Base-by-base conservation (phyloP, 2,797 vertebrate species). In the Sebastes goodei region DNA sequence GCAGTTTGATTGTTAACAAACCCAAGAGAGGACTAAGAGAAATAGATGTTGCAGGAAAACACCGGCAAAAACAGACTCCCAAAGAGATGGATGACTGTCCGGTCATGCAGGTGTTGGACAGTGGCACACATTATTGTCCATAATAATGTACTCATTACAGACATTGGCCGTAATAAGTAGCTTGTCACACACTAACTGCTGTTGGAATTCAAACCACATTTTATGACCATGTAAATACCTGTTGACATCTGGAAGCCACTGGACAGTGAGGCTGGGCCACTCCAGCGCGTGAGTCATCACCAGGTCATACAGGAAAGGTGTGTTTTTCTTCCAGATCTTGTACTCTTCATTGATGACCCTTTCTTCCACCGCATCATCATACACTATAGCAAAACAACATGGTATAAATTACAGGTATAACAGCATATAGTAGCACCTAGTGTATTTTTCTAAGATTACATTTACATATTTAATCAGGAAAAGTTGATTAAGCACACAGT, bases 261-360 rank as follows among this genome's bases (percentile, higher is more conserved):
- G 98, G 5, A 97, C 98, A 25, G 98, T 99, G 29, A 99, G 91
- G 81, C 98, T 99, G 74, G 98, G 98, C 98, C 98, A 99, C 89
- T 99, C 98, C 82, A 99, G 94, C 1, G 98, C 98, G 5, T 99
- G 98, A 78, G 98, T 99, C 98, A 99, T 99, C 66, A 99, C 98
- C 96, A 99, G 90, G 67, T 99, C 98, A 2, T 99, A 99, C 0
- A 99, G 93, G 87, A 99, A 99, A 0, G 98, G 98, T 0, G 98
- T 99, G 88, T 99, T 99, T 91, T 99, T 99, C 92, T 99, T 99
- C 98, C 98, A 99, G 82, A 99, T 99, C 91, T 99, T 99, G 85
- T 99, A 99, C 68, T 99, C 98, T 83, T 99, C 98, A 35, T 99
- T 99, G 86, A 99, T 99, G 80, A 99, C 98, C 56, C 98, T 95